These are phyloP conservation scores for Agrypnia vestita DNA, from an alignment of 1,140 invertebrate genomes.

Conservation along the genomic window DNA sequence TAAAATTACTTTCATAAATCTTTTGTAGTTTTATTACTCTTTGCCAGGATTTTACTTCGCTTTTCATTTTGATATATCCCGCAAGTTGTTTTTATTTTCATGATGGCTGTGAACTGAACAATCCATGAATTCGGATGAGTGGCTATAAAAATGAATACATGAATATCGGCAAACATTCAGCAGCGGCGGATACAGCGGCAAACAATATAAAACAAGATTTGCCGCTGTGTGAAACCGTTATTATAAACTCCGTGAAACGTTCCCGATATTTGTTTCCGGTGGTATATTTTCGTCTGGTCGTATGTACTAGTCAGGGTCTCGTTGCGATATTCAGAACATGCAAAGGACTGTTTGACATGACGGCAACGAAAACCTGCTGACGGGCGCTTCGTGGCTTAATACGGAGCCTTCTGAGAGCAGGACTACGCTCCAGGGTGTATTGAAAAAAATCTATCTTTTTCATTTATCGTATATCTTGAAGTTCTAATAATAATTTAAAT, in stretches of 20 bases:
- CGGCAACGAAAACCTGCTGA: too few relatives aligned
- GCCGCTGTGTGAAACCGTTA: slow-evolving; percentile 17
- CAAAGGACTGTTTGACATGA: not conserved
- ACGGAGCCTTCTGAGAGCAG: too few relatives aligned
- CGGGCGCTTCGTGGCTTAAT: too few relatives aligned
- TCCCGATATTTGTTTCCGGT: slow-evolving; percentile 16
- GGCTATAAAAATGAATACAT: slow-evolving; percentile 45
- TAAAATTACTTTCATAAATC: too few relatives aligned
- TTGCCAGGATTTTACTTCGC: too few relatives aligned
- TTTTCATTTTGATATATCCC: too few relatives aligned
- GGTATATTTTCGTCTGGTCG: slow-evolving; percentile 17
- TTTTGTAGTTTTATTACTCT: too few relatives aligned
- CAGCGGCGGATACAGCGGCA: not conserved
- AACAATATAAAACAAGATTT: slow-evolving; percentile 37
- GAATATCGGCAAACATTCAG: slow-evolving; percentile 38
- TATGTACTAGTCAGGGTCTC: not conserved
- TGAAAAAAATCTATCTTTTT: too few relatives aligned
- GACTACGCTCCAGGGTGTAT: too few relatives aligned
- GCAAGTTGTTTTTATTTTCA: not conserved
- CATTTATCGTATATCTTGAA: too few relatives aligned
- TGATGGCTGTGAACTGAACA: not conserved
- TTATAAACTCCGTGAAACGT: slow-evolving; percentile 24
- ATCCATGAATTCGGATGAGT: slow-evolving; percentile 40
- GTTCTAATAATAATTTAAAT: too few relatives aligned
- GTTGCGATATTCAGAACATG: not conserved